Evolutionary conservation across 2,113 vertebrate species (phyloP).

Genomic region (Hassar affinis): DNA sequence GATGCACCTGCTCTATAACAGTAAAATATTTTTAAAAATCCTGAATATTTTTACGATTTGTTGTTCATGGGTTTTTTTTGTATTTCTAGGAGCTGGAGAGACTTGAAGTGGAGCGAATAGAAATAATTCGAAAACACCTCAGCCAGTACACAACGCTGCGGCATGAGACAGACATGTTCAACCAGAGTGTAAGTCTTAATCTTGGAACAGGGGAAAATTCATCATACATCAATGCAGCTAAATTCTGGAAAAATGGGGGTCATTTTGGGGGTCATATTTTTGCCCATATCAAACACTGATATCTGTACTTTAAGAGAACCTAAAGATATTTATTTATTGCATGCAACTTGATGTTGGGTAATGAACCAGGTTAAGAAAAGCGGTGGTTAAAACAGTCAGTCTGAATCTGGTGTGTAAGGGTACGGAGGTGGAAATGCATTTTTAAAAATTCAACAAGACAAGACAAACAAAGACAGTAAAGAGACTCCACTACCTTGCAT

Average conservation of each 20-base stretch:
- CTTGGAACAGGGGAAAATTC: background rate
- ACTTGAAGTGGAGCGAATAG: slow-evolving; percentile 91
- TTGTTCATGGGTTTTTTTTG: background rate
- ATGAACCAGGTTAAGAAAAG: background rate
- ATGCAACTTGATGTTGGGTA: background rate
- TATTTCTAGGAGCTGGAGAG: slow-evolving; percentile 87
- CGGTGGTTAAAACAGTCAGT: no score
- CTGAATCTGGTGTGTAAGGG: no score
- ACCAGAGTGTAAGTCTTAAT: slow-evolving; percentile 89
- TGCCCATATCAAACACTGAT: background rate
- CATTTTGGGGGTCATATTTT: background rate
- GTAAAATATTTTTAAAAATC: no score
- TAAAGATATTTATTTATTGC: background rate
- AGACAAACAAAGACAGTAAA: no score
- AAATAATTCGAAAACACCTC: slow-evolving; percentile 94
- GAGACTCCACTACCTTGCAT: no score
- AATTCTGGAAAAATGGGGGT: background rate
- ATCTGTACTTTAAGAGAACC: background rate
- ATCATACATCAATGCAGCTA: background rate
- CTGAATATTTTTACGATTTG: background rate
- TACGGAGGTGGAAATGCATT: no score
- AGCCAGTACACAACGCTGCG: slow-evolving; percentile 94
- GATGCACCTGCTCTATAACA: background rate
- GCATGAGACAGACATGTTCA: slow-evolving; percentile 99
- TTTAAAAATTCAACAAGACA: no score